Conservation (phyloP, 2,113 vertebrate genomes). For the Ammospiza caudacuta region DNA sequence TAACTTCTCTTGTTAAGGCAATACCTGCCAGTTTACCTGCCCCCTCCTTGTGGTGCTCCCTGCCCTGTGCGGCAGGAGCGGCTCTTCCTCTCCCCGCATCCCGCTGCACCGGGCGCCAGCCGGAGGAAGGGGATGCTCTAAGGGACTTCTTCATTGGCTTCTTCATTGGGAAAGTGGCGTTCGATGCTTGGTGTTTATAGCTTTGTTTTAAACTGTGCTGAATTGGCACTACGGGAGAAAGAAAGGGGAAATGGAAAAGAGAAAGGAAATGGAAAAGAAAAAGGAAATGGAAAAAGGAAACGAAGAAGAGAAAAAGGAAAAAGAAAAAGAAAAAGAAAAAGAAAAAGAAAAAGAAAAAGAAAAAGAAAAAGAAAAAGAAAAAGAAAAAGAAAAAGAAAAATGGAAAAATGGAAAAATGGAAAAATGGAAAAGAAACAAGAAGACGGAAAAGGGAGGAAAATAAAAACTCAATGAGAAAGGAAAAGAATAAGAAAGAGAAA, state of each 20-base stretch:
- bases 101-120: background rate
- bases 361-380: fast-evolving
- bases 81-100: background rate
- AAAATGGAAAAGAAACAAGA: background rate
- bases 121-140: background rate
- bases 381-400: too few species aligned
- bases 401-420: too few species aligned
- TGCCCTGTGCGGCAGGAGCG: background rate
- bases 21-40: background rate
- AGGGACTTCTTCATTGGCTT: background rate
- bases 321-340: fast-evolving
- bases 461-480: fast-evolving
- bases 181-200: background rate
- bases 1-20: background rate
- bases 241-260: background rate
- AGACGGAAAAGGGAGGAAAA: fast-evolving
- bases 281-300: fast-evolving
- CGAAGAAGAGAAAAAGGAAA: fast-evolving
- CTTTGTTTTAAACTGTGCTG: background rate
- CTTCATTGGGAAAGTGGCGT: background rate
- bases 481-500: background rate
- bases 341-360: fast-evolving
- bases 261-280: too few species aligned
- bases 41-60: background rate
- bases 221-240: background rate